Percentiles rank a stretch among this genome's conserved stretches.
Evolutionary conservation across 1,140 invertebrate species (phyloP).

Genomic region (Eumeta japonica): DNA sequence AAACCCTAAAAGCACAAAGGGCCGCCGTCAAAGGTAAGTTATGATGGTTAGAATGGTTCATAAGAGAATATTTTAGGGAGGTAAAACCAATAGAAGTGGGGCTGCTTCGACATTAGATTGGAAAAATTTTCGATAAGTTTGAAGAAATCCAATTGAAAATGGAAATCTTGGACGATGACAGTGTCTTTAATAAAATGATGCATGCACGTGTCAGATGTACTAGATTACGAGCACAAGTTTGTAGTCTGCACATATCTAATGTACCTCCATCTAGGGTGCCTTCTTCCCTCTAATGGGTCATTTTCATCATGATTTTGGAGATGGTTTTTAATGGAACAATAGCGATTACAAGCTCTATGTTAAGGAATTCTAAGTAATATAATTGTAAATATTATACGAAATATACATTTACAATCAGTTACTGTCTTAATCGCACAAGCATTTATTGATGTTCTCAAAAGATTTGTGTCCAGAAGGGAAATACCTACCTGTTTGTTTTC

Average conservation of each 20-base stretch:
- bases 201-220: slow-evolving; percentile 5
- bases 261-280: too few relatives aligned
- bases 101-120: too few relatives aligned
- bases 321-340: slow-evolving; percentile 6
- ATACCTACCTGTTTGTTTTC: slow-evolving; percentile 4
- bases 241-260: too few relatives aligned
- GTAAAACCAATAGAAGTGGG: too few relatives aligned
- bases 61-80: too few relatives aligned
- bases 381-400: neutral
- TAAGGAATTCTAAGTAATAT: slow-evolving; percentile 2
- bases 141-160: too few relatives aligned
- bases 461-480: slow-evolving; percentile 1
- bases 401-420: neutral
- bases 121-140: too few relatives aligned
- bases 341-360: slow-evolving; percentile 3
- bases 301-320: slow-evolving; percentile 3
- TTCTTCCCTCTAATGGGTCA: neutral
- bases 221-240: slow-evolving; percentile 3
- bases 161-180: too few relatives aligned
- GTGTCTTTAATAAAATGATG: slow-evolving; percentile 7
- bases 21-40: too few relatives aligned
- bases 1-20: too few relatives aligned
- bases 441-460: neutral
- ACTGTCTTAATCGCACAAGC: neutral
- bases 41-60: too few relatives aligned